Evolutionary conservation across 2,797 vertebrate genomes (phyloP), one percentile per base, ranked within the genome.

Genomic region (Clangula hyemalis): DNA sequence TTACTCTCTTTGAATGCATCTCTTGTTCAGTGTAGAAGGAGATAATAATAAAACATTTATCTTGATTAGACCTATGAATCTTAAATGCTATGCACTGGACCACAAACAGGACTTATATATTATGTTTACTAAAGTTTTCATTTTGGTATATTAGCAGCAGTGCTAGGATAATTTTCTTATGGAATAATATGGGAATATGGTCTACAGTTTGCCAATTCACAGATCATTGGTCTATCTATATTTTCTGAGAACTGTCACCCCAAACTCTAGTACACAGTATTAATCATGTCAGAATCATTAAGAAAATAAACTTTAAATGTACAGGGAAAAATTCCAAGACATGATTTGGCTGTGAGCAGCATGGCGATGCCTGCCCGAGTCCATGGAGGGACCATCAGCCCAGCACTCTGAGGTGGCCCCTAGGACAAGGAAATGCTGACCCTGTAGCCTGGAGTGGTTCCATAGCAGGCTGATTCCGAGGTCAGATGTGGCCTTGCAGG

Each of bases 401-500:
- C 36, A 43, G 3, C 6, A 5, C 8, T 22, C 34, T 81, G 17
- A 62, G 65, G 36, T 58, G 60, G 21, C 11, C 13, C 22, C 32
- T 62, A 8, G 16, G 16, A 19, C 27, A 80, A 43, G 19, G n/a
- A 47, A 22, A 25, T 53, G 8, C 45, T 87, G 49, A 74, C 20
- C 30, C 49, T 36, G 16, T 7, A 32, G 39, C 11, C 6, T 24
- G 30, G 20, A 8, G 1, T 38, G 24, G 20, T 64, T 81, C 70
- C 51, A 28, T 1, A 57, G 28, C 43, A 11, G 53, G 24, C 8
- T 21, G 30, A 32, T 73, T 81, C 60, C 3, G 6, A 66, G 51
- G 34, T 75, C 41, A 58, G 38, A 41, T 0, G 0, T 54, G n/a
- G 9, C 3, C 0, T 13, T 79, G 30, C 45, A n/a, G 2, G 3